phyloP scores from a whole-genome alignment of 2,888 invertebrate species.

The Cacoxenus indagator region DNA sequence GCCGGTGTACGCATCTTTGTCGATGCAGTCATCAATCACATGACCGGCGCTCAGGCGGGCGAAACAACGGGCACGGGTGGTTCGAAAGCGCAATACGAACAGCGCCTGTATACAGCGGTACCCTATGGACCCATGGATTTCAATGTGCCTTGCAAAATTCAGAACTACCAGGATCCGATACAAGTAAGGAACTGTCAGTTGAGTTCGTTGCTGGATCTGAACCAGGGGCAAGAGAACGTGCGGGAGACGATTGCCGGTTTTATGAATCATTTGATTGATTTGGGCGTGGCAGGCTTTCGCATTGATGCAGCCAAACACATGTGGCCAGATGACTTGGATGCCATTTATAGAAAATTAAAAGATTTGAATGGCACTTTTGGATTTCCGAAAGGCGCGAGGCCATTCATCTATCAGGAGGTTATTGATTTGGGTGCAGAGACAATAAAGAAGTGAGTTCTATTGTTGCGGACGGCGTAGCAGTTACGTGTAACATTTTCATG shows the following conservation, averaged over 20 bases:
- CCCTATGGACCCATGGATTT: no score
- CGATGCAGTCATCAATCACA: conserved; percentile 19
- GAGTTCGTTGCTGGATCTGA: conserved; percentile 80
- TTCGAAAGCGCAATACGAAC: neutral
- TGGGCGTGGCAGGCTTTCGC: conserved; percentile 87
- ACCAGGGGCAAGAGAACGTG: conserved; percentile 73
- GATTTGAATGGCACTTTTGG: conserved; percentile 77
- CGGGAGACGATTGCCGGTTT: conserved; percentile 46
- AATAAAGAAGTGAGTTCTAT: conserved; percentile 67
- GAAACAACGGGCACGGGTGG: conserved; percentile 6
- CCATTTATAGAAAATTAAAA: conserved; percentile 73
- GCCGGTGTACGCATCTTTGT: conserved; percentile 21
- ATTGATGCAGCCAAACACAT: conserved; percentile 84
- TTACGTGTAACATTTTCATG: no score
- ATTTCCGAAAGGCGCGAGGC: conserved; percentile 75
- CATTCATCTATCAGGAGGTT: conserved; percentile 82
- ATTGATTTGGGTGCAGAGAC: conserved; percentile 76
- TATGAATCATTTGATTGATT: conserved; percentile 63
- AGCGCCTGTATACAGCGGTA: neutral
- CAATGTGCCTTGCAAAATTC: no score
- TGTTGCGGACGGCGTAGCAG: no score
- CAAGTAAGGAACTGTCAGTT: conserved; percentile 80
- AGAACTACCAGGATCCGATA: no score
- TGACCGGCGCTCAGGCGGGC: neutral
- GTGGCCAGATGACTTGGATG: conserved; percentile 77